Evolutionary conservation across 2,113 vertebrate species (phyloP).

Genomic region (Dicrurus megarhynchus): DNA sequence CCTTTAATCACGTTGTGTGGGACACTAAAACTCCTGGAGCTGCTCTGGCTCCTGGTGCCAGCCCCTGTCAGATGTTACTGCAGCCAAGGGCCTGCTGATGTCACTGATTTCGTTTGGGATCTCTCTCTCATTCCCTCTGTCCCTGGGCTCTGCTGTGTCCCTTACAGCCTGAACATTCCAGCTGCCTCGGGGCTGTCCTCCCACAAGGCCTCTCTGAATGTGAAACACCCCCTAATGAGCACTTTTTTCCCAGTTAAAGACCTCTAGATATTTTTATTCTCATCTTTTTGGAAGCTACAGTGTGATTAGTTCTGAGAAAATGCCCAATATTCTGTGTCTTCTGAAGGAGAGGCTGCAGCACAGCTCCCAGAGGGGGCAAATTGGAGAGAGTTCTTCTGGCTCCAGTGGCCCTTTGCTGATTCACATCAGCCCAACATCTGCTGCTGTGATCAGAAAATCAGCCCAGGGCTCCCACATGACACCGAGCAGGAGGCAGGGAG

Average conservation of each 20-base stretch:
- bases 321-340: neutral
- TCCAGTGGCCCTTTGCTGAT: neutral
- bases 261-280: neutral
- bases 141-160: neutral
- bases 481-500: neutral
- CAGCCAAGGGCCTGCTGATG: neutral
- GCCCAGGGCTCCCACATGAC: neutral
- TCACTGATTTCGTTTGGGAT: neutral
- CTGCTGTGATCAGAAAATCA: neutral
- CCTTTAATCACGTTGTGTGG: neutral
- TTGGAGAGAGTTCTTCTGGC: neutral
- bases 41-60: neutral
- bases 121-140: neutral
- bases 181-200: neutral
- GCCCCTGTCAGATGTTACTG: neutral
- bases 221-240: neutral
- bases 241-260: neutral
- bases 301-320: neutral
- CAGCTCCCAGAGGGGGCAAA: neutral
- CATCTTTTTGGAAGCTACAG: neutral
- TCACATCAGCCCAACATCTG: conserved; percentile 32
- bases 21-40: neutral
- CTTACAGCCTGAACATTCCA: neutral
- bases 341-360: neutral
- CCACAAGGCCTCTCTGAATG: neutral